Evolutionary conservation across 2,888 invertebrate genomes (phyloP), one percentile per base, ranked within the genome.

Genomic region (Cybosia mesomella): DNA sequence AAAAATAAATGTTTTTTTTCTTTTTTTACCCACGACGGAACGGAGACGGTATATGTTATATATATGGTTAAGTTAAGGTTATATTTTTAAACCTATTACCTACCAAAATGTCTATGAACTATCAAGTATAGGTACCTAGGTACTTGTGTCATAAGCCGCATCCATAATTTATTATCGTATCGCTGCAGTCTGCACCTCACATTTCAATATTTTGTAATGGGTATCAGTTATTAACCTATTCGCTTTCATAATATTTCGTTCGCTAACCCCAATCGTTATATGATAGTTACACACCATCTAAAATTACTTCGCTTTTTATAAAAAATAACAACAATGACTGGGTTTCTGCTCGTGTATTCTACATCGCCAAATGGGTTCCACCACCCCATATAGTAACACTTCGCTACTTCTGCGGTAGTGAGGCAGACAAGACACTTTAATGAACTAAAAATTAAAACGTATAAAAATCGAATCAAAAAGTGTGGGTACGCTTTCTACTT

Each of bases 181-280:
- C 49, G 18, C 49, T 49, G 49, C 49, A n/a, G 49, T n/a, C 49
- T 43, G 43, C 18, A 43, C 7, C 18, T 28, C 15, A 49, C 18
- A 49, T 49, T n/a, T 43, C 43, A 43, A 43, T 43, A 43, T 43
- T 49, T 49, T 49, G 43, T 49, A 49, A 49, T 49, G 49, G 49
- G 49, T 43, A 18, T 43, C 39, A 18, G 39, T 39, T 13, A 36
- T 36, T 39, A 39, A 39, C 39, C 49, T n/a, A 43, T n/a, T 2
- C 49, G 9, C n/a, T 49, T 49, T n/a, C 49, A 49, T n/a, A 49
- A n/a, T 9, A 49, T n/a, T 49, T n/a, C n/a, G n/a, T n/a, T n/a
- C n/a, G 4, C 49, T 49, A 49, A 49, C 49, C 49, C n/a, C 49
- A n/a, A n/a, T 49, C 43, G 43, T 18, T 43, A 43, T 43, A 43